Percentiles rank a stretch among this genome's conserved stretches.
These are phyloP conservation scores for Oeneis ivallda DNA, from an alignment of 2,888 invertebrate genomes.

Conservation along the genomic window DNA sequence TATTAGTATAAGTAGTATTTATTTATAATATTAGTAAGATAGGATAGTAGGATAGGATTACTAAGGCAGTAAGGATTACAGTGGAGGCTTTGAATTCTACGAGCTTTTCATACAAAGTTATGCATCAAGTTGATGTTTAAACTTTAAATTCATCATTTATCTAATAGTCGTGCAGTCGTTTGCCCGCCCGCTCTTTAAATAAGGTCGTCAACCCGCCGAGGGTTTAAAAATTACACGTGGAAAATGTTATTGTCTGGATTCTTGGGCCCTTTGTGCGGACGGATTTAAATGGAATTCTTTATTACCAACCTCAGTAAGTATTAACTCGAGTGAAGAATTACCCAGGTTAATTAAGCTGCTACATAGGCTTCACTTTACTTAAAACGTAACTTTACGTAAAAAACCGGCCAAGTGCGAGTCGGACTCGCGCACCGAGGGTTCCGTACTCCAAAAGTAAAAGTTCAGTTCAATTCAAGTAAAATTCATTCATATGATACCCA, in stretches of 20 bases:
- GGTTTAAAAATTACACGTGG: slow-evolving; percentile 20
- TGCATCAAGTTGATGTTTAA: slow-evolving; percentile 9
- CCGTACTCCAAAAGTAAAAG: too few relatives aligned
- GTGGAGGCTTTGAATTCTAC: neutral
- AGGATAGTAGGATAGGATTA: too few relatives aligned
- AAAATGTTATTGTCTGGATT: slow-evolving; percentile 23
- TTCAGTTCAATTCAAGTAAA: too few relatives aligned
- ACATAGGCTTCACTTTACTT: neutral
- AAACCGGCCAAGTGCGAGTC: too few relatives aligned
- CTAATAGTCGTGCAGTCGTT: slow-evolving; percentile 24
- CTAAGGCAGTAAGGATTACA: too few relatives aligned
- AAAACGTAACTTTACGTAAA: too few relatives aligned
- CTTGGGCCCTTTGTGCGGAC: slow-evolving; percentile 15
- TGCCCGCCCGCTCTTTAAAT: slow-evolving; percentile 12
- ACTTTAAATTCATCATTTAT: slow-evolving; percentile 17
- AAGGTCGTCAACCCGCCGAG: slow-evolving; percentile 24
- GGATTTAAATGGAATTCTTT: slow-evolving; percentile 20
- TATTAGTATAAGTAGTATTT: too few relatives aligned
- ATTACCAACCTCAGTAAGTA: neutral
- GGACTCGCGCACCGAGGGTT: too few relatives aligned
- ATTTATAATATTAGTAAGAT: too few relatives aligned
- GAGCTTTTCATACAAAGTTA: neutral
- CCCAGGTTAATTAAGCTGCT: neutral
- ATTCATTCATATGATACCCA: too few relatives aligned
- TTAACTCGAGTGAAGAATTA: neutral